Base-by-base conservation (phyloP, 2,113 vertebrate genomes). In the Macroglossus sobrinus region DNA sequence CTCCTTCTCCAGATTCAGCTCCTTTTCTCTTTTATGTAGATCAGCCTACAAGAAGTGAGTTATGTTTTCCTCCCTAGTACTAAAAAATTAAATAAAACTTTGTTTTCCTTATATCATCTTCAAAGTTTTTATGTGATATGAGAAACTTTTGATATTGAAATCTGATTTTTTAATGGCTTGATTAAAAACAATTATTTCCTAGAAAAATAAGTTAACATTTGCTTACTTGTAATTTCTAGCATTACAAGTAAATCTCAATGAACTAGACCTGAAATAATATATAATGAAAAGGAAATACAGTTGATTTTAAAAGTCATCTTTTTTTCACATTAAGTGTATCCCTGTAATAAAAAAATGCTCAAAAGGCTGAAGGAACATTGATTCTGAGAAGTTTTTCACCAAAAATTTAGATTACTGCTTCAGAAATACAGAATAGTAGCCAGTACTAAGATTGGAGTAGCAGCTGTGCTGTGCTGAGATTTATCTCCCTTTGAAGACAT, bases 1-100 rank as follows among this genome's bases (percentile, higher is more conserved):
- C 40, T 98, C 98, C 78, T 98, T 98, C 94, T 98, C 98, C 93
- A 98, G 82, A 30, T 68, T 97, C 81, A 98, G 92, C 40, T 98
- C 97, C 84, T 96, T 93, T 68, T 98, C 98, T 71, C 97, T 97
- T 33, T 98, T 96, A 82, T 90, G 94, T 16, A 98, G 94, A 64
- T 98, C 97, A 30, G 95, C 26, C 98, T 99, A 11, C 24, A 45
- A 94, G 74, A 93, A 92, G 92, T 0, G 47, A 95, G 38, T 5
- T 11, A 30, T 19, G 0, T 75, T 47, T 84, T 28, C 5, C n/a
- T 11, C 4, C 2, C 22, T 53, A 0, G 3, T 7, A 57, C 24
- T 59, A 79, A 12, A 40, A 11, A 85, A 40, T 38, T 12, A 28
- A 86, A 87, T 15, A 4, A 53, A 64, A 28, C 1, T 19, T 63